These are phyloP conservation scores for Chalcosyrphus nemorum DNA, from an alignment of 2,888 invertebrate species.

Conservation along the genomic window DNA sequence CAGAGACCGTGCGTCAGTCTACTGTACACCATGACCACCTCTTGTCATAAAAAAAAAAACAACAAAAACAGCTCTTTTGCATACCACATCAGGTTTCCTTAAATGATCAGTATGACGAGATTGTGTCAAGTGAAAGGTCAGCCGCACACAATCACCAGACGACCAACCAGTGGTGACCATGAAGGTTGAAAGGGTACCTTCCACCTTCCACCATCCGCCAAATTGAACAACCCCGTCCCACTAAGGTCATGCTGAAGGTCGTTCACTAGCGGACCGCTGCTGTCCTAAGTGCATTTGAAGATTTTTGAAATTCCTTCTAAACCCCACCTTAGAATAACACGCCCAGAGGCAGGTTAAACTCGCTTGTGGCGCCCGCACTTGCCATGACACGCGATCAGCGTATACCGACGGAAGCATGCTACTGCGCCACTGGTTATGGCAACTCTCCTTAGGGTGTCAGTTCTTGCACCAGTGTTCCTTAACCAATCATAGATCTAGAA, in stretches of 20 bases:
- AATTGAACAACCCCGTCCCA: slow-evolving; percentile 36
- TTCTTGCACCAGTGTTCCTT: slow-evolving; percentile 38
- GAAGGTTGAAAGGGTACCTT: slow-evolving; percentile 41
- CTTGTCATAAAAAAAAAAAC: too few species aligned
- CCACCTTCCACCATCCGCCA: too few species aligned
- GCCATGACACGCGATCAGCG: slow-evolving; percentile 43
- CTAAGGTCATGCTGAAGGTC: slow-evolving; percentile 55
- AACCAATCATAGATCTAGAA: slow-evolving; percentile 10
- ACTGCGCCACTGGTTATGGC: slow-evolving; percentile 11
- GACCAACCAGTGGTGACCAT: too few species aligned
- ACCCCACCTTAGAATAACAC: slow-evolving; percentile 25
- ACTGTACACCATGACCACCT: not conserved
- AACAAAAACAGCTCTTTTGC: slow-evolving; percentile 36
- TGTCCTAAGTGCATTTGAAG: not conserved
- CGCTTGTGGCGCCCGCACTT: slow-evolving; percentile 41
- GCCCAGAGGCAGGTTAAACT: slow-evolving; percentile 13
- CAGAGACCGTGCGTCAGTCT: not conserved
- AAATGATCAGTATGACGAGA: slow-evolving; percentile 27
- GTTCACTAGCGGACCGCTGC: not conserved
- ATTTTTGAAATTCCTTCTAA: slow-evolving; percentile 19
- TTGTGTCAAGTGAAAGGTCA: slow-evolving; percentile 49
- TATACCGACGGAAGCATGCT: slow-evolving; percentile 23
- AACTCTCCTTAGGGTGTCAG: slow-evolving; percentile 12
- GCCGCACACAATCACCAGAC: not conserved
- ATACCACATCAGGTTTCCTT: slow-evolving; percentile 57